Evolutionary conservation across 1,140 invertebrate species (phyloP).

Genomic region (Dendroctonus ponderosae): DNA sequence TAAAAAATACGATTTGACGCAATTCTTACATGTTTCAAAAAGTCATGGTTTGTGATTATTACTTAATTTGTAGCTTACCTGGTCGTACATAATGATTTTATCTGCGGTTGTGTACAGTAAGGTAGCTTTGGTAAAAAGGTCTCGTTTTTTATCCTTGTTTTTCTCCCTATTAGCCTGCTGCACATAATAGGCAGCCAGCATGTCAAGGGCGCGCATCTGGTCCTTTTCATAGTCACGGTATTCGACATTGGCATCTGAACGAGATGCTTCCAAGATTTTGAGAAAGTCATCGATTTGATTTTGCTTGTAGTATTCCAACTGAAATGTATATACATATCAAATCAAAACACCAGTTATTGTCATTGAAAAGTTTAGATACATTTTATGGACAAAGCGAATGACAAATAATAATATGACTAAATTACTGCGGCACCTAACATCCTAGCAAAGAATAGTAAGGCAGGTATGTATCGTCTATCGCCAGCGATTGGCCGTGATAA

Average conservation of each 20-base stretch:
- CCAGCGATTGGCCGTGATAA: too few species aligned
- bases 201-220: conserved; percentile 94
- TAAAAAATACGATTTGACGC: too few species aligned
- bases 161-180: conserved; percentile 95
- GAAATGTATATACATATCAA: conserved; percentile 13
- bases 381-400: too few species aligned
- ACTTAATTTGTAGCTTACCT: conserved; percentile 58
- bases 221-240: conserved; percentile 94
- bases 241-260: conserved; percentile 81
- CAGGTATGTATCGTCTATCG: too few species aligned
- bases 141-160: conserved; percentile 91
- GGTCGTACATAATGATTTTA: conserved; percentile 99
- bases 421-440: too few species aligned
- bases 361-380: too few species aligned
- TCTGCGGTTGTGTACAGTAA: conserved; percentile 96
- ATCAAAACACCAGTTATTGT: too few species aligned
- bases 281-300: conserved; percentile 90
- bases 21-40: too few species aligned
- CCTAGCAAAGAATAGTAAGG: too few species aligned
- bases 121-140: conserved; percentile 95
- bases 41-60: not conserved
- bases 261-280: conserved; percentile 85
- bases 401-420: too few species aligned
- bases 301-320: conserved; percentile 97
- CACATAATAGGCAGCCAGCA: conserved; percentile 97